Percentiles rank a stretch among this genome's conserved stretches.
phyloP scores from a whole-genome alignment of 2,888 invertebrate species.

The Druceiella hillmani region DNA sequence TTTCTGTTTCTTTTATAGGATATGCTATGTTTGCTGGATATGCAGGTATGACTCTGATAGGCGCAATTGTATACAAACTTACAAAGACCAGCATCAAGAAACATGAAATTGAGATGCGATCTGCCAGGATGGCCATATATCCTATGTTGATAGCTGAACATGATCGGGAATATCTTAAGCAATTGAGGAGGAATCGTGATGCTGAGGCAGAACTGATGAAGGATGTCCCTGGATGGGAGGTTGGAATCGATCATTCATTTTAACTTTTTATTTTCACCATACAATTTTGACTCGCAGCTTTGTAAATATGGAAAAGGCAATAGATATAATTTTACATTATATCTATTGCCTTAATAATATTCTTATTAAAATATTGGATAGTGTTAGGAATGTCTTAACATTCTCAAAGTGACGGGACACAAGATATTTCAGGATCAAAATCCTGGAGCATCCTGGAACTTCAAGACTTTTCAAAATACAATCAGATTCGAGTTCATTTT shows the following conservation, averaged over 20 bases:
- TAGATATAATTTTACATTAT: no score
- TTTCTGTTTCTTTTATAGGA: conserved; percentile 39
- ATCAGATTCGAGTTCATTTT: no score
- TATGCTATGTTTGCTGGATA: conserved; percentile 58
- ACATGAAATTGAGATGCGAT: conserved; percentile 68
- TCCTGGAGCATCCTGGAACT: no score
- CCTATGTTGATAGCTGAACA: conserved; percentile 79
- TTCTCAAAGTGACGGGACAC: no score
- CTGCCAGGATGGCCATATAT: conserved; percentile 67
- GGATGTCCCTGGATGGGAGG: conserved; percentile 85
- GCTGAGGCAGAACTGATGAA: conserved; percentile 85
- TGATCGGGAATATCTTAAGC: conserved; percentile 78
- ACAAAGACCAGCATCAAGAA: conserved; percentile 48
- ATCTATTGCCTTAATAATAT: no score
- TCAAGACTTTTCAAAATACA: no score
- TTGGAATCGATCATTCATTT: conserved; percentile 25
- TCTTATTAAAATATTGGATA: no score
- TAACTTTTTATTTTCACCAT: no score
- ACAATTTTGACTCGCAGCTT: no score
- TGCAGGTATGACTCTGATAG: conserved; percentile 51
- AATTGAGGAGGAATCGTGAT: conserved; percentile 72
- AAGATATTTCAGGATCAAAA: no score
- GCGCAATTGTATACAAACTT: conserved; percentile 52
- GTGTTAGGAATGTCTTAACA: no score
- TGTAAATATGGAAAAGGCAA: no score